Base-by-base conservation (phyloP, 2,797 vertebrate genomes). In the Knipowitschia caucasica region DNA sequence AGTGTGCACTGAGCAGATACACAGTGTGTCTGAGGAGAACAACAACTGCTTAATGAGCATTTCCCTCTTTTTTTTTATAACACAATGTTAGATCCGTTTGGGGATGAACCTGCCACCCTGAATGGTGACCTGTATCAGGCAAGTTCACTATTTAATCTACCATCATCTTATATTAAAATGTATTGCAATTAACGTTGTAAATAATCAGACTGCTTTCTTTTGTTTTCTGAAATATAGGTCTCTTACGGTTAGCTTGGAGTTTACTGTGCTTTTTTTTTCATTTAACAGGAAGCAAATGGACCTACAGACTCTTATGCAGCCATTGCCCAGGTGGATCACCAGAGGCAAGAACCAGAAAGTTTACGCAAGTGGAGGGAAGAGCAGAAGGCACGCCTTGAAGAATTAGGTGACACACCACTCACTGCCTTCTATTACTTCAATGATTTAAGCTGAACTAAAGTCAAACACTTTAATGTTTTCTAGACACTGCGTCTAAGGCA, bases 351-450 rank as follows among this genome's bases (percentile, higher is more conserved):
- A 62, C 97, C 97, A 0, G 97, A 99, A 81, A 98, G 96, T 84
- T 89, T 99, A 77, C 93, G 95, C 60, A 95, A 94, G 54, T 99
- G 97, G 97, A 90, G 95, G 71, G 96, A 99, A 83, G 97, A 98
- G 76, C 97, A 99, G 88, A 95, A 91, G 83, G 61, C 81, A 42
- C 92, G 95, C 35, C 91, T 99, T 53, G 95, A 98, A 53, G 92
- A 92, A 50, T 86, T 99, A 72, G 96, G 96, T 99, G 77, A 89
- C 68, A 27, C 30, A 7, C 27, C 17, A 27, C 7, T 44, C 25
- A 44, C 7, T 1, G 4, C 4, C 25, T 6, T 2, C 2, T 43
- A 14, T 43, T n/a, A 24, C 23, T 42, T 1, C 18, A 17, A 18
- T 20, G 15, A 29, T 15, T 9, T 1, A 30, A 18, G 26, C 25